Conservation (phyloP, 2,888 invertebrate genomes). For the Alcis repandata region DNA sequence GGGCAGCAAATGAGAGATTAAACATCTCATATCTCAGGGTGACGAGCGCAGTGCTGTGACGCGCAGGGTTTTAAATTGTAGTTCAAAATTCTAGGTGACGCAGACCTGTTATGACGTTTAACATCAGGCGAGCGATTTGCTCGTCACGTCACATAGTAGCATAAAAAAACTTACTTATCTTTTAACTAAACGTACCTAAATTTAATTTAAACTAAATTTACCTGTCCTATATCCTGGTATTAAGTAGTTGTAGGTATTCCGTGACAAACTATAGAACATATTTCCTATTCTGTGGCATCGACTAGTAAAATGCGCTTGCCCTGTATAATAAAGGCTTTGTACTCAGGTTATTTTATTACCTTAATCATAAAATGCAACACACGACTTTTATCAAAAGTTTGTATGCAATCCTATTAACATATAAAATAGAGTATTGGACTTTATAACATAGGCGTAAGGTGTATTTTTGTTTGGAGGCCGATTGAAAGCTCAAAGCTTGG, state of each 20-base stretch:
- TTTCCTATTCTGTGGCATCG: slow-evolving; percentile 4
- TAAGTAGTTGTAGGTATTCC: neutral
- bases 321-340: slow-evolving; percentile 30
- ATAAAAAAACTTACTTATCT: too few species aligned
- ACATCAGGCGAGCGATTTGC: too few species aligned
- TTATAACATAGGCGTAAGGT: neutral
- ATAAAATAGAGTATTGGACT: slow-evolving; percentile 31
- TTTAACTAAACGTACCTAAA: too few species aligned
- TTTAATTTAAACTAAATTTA: too few species aligned
- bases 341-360: slow-evolving; percentile 32
- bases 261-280: neutral
- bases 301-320: slow-evolving; percentile 8
- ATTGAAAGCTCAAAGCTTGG: slow-evolving; percentile 57
- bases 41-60: too few species aligned
- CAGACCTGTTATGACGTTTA: too few species aligned
- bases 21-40: too few species aligned
- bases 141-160: too few species aligned
- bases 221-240: too few species aligned
- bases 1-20: too few species aligned
- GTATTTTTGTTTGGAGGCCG: slow-evolving; percentile 14
- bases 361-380: slow-evolving; percentile 41
- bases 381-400: slow-evolving; percentile 42
- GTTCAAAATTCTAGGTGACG: too few species aligned
- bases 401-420: slow-evolving; percentile 43
- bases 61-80: too few species aligned